Evolutionary conservation across 2,888 invertebrate species (phyloP).

Genomic region (Clivina fossor): DNA sequence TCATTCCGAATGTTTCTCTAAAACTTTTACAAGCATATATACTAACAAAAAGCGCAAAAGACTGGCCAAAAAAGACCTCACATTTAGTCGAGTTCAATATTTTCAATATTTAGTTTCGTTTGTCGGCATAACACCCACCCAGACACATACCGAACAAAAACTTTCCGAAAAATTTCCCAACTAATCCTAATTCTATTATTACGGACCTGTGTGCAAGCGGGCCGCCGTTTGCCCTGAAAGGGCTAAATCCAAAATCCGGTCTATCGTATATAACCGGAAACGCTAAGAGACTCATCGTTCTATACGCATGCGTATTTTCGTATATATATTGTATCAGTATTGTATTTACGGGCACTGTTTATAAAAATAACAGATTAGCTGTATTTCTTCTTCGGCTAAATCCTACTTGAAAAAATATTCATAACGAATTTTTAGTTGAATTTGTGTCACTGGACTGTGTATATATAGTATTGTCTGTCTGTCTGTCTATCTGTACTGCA

Average conservation of each 20-base stretch:
- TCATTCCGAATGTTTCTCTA: too few species aligned
- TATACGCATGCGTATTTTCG: background rate
- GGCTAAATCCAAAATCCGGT: background rate
- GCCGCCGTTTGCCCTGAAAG: background rate
- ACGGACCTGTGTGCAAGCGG: background rate
- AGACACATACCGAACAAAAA: too few species aligned
- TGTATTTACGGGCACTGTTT: too few species aligned
- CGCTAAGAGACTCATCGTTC: background rate
- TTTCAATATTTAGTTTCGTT: too few species aligned
- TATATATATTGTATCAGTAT: background rate
- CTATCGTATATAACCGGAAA: background rate
- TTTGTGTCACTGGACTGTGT: background rate
- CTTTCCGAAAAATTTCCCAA: too few species aligned
- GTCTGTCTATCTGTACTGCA: too few species aligned
- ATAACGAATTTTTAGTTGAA: background rate
- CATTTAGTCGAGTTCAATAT: too few species aligned
- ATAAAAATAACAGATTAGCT: slow-evolving; percentile 2
- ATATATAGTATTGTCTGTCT: background rate
- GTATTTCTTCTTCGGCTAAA: background rate
- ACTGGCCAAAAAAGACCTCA: too few species aligned
- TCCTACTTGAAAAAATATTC: slow-evolving; percentile 1
- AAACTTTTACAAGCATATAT: too few species aligned
- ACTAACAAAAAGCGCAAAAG: too few species aligned
- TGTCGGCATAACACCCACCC: too few species aligned
- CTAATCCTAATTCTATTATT: slow-evolving; percentile 1